Conservation (phyloP, 2,888 invertebrate genomes). For the Tenthredo scrophulariae region DNA sequence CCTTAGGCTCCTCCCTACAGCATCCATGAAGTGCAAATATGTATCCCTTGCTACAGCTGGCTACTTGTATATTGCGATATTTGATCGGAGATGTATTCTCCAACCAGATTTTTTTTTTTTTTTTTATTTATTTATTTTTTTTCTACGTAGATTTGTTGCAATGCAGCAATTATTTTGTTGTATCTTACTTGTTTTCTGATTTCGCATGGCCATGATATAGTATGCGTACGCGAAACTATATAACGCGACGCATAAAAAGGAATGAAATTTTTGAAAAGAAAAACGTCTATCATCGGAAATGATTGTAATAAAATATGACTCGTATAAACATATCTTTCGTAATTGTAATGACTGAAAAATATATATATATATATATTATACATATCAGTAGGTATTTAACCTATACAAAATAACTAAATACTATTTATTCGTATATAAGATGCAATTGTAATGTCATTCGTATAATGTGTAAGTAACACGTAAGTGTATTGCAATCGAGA, state of each 20-base stretch:
- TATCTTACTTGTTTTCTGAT: background rate
- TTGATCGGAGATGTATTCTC: background rate
- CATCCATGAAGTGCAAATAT: slow-evolving; percentile 26
- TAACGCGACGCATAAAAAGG: background rate
- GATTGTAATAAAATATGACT: slow-evolving; percentile 29
- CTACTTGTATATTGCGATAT: slow-evolving; percentile 22
- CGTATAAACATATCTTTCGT: slow-evolving; percentile 62
- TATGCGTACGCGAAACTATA: background rate
- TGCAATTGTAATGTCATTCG: slow-evolving; percentile 46
- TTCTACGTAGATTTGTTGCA: background rate
- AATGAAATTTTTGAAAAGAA: slow-evolving; percentile 45
- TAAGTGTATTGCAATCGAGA: slow-evolving; percentile 41
- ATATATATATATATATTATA: slow-evolving; percentile 64
- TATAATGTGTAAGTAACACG: slow-evolving; percentile 14
- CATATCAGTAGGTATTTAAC: slow-evolving; percentile 66
- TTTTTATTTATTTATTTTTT: background rate
- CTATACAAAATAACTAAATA: slow-evolving; percentile 22
- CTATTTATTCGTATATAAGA: slow-evolving; percentile 48
- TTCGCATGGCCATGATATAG: slow-evolving; percentile 36
- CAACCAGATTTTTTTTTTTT: background rate
- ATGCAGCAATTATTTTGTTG: background rate
- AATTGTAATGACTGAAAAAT: slow-evolving; percentile 68
- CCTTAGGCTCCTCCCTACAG: slow-evolving; percentile 22
- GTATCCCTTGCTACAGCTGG: slow-evolving; percentile 16
- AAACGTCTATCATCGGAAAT: slow-evolving; percentile 55